phyloP scores from a whole-genome alignment of 37 sponge, comb jelly and placozoan species.

The Agelas oroides region DNA sequence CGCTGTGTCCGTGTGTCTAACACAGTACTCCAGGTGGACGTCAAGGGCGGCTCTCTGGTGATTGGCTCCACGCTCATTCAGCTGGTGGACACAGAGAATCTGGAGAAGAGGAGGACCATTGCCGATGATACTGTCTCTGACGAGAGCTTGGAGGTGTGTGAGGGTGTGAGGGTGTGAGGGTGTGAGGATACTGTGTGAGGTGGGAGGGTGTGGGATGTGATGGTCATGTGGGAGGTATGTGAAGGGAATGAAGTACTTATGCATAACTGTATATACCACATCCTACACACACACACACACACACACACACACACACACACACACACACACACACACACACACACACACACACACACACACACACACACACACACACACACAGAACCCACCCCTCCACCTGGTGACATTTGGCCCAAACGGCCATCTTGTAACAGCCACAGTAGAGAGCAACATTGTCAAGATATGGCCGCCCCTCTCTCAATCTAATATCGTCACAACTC shows the following conservation, averaged over 20 bases:
- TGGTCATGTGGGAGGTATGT: too few relatives aligned
- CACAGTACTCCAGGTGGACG: constrained; percentile 50
- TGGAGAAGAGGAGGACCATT: constrained; percentile 45
- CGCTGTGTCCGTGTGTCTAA: constrained; percentile 20
- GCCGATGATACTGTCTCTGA: constrained; percentile 61
- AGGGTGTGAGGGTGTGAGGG: too few relatives aligned
- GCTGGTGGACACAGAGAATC: constrained; percentile 25
- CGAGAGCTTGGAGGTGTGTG: constrained; percentile 45
- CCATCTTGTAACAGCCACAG: constrained; percentile 58
- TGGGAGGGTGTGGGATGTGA: neutral
- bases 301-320: neutral
- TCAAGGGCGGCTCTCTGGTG: constrained; percentile 25
- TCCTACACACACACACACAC: neutral
- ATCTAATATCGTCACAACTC: constrained; percentile 6
- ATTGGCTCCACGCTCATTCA: constrained; percentile 62
- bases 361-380: neutral
- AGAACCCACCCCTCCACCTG: constrained; percentile 74
- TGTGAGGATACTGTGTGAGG: neutral
- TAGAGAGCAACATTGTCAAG: constrained; percentile 61
- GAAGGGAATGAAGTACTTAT: too few relatives aligned
- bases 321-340: too few relatives aligned
- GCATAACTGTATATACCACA: too few relatives aligned
- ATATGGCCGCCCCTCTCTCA: constrained; percentile 51
- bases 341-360: neutral
- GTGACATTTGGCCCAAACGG: constrained; percentile 67